Evolutionary conservation across 2,797 vertebrate species (phyloP), one percentile per base, ranked within the genome.

Genomic region (Carapus acus): DNA sequence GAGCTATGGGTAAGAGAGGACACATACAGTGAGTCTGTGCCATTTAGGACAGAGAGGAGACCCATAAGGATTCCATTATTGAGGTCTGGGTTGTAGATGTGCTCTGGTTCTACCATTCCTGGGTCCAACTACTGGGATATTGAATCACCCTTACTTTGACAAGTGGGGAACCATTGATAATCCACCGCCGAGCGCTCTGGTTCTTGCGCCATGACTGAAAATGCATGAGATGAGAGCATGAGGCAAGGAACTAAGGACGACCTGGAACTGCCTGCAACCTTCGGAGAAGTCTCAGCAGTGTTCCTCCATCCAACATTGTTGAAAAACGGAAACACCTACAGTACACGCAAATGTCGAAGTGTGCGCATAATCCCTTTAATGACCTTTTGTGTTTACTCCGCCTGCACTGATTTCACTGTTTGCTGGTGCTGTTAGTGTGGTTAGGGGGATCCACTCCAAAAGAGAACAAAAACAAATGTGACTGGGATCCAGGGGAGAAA

Each of bases 191-290:
- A 57, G 68, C 62, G 65, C 78, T 85, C 62, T 84, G 79, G 80
- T 86, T 87, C 85, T 87, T 87, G 69, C 87, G 76, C 48, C 71
- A 75, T 68, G 81, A 88, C 86, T 90, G 86, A 76, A 82, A 86
- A 67, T 12, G 69, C 69, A 78, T 43, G 53, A 78, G 56, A 83
- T 65, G 78, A 76, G 46, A 79, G 62, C 33, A 56, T 86, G 65
- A 86, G 62, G 76, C 45, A 66, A 46, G 24, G 58, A 39, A 24
- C 54, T 59, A 46, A 8, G 23, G 38, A 67, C 7, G 50, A 41
- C 23, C 4, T 6, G 46, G 47, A 36, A 43, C 34, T 2, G 19
- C 9, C 34, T 53, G 48, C 8, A 11, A 62, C 31, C 38, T 62
- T 39, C 31, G 18, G 0, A 12, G 1, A 27, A 21, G 41, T 49